These are phyloP conservation scores for Urechis unicinctus DNA, from an alignment of 2,888 invertebrate species.

Conservation along the genomic window DNA sequence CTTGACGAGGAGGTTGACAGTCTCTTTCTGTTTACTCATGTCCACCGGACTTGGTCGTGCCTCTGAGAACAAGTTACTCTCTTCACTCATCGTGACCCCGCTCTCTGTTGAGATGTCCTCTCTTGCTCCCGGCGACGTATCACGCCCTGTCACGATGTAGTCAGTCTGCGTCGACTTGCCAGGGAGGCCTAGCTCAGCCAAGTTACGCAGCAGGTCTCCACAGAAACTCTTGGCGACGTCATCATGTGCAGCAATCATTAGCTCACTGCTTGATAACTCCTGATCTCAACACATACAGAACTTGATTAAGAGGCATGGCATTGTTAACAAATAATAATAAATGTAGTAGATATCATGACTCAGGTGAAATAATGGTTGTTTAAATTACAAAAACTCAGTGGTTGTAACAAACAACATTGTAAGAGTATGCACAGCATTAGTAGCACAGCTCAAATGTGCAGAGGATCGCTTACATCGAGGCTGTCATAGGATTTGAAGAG, in stretches of 20 bases:
- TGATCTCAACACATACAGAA: not conserved
- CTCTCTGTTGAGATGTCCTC: constrained; percentile 22
- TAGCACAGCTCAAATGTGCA: no score
- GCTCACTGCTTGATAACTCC: constrained; percentile 12
- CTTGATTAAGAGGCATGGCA: not conserved
- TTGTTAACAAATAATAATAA: no score
- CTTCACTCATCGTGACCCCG: constrained; percentile 18
- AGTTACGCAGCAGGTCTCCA: constrained; percentile 16
- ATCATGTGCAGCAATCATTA: constrained; percentile 8
- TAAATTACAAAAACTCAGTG: no score
- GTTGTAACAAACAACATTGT: no score
- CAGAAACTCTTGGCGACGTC: constrained; percentile 17
- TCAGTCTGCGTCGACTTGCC: not conserved
- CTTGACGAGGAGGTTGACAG: constrained; percentile 15
- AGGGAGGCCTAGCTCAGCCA: constrained; percentile 6
- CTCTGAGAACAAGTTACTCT: constrained; percentile 12
- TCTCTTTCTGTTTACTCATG: constrained; percentile 17
- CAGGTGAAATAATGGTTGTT: no score
- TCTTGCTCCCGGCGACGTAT: constrained; percentile 12
- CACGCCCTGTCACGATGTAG: constrained; percentile 11
- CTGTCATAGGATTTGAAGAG: constrained; percentile 22
- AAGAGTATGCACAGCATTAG: no score
- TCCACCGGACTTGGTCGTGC: constrained; percentile 18
- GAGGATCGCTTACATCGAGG: constrained; percentile 19
- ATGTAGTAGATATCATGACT: no score